Evolutionary conservation across 2,113 vertebrate species (phyloP).

Genomic region (Leuciscus idus): DNA sequence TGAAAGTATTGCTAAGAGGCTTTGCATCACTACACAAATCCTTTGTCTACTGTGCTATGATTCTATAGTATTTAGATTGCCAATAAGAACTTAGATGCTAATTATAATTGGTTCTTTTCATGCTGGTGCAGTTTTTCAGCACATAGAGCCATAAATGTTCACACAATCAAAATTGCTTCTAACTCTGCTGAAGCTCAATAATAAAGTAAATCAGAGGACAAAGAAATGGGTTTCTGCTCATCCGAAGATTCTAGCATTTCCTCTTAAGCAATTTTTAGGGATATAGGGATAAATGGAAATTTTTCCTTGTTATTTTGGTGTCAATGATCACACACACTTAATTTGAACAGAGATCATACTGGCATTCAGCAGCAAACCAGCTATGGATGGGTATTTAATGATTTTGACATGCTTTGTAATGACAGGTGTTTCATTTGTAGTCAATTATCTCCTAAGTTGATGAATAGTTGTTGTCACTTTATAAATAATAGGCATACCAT

Average conservation of each 20-base stretch:
- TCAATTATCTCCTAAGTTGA: conserved; percentile 6
- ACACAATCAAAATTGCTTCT: neutral
- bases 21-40: neutral
- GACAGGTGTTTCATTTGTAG: neutral
- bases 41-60: neutral
- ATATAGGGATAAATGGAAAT: neutral
- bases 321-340: neutral
- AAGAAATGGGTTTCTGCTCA: neutral
- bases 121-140: neutral
- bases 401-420: conserved; percentile 7
- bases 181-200: neutral
- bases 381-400: neutral
- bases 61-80: neutral
- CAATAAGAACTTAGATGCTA: neutral
- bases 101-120: conserved; percentile 29
- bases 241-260: neutral
- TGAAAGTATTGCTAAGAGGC: neutral
- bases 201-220: neutral
- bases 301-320: neutral
- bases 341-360: neutral
- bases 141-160: neutral
- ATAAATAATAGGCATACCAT: conserved; percentile 1
- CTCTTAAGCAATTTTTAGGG: neutral
- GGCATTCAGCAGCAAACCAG: neutral
- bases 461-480: neutral